These are phyloP conservation scores for Scalopus aquaticus DNA, from an alignment of 2,113 vertebrate genomes.

Conservation along the genomic window DNA sequence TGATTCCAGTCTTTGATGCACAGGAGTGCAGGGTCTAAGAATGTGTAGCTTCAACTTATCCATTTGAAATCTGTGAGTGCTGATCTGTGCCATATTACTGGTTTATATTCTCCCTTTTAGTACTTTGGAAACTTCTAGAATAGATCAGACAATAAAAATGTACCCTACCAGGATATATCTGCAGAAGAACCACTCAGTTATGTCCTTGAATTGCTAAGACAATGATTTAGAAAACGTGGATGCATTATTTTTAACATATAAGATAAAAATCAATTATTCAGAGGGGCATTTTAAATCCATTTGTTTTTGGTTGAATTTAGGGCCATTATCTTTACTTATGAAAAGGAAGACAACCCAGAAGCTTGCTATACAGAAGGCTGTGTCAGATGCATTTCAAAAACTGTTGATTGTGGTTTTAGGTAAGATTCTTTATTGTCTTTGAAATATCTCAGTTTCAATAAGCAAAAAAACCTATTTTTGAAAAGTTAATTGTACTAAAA, in stretches of 20 bases:
- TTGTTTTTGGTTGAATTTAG: slow-evolving; percentile 69
- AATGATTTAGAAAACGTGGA: background rate
- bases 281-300: background rate
- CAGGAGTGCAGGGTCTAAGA: background rate
- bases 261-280: background rate
- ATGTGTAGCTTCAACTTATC: background rate
- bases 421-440: slow-evolving; percentile 60
- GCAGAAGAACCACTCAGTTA: background rate
- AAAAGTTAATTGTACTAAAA: slow-evolving; percentile 27
- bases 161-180: background rate
- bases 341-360: slow-evolving; percentile 82
- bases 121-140: background rate
- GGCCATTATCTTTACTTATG: slow-evolving; percentile 73
- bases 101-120: background rate
- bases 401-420: slow-evolving; percentile 85
- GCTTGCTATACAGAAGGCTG: slow-evolving; percentile 82
- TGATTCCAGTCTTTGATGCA: background rate
- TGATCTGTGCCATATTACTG: background rate
- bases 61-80: background rate
- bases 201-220: background rate
- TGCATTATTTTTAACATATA: background rate
- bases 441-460: background rate
- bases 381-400: slow-evolving; percentile 87
- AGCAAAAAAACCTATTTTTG: background rate
- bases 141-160: background rate